A percentile compares a stretch with the other conserved stretches of the same genome.
These are phyloP conservation scores for Aviceda subcristata DNA, from an alignment of 2,113 vertebrate species.

Conservation along the genomic window DNA sequence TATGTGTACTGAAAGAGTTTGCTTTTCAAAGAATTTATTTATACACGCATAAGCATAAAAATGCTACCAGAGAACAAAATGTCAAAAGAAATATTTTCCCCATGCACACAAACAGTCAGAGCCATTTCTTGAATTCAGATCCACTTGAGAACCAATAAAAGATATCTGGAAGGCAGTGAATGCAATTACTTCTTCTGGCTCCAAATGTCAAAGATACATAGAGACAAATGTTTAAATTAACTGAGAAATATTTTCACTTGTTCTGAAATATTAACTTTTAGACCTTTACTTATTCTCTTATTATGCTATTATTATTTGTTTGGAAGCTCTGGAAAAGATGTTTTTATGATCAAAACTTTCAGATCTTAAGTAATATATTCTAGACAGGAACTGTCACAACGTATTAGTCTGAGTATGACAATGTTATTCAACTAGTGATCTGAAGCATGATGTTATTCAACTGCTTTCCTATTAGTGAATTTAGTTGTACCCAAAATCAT, in stretches of 20 bases:
- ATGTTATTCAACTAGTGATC: background rate
- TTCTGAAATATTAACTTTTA: constrained; percentile 36
- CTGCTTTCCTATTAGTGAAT: background rate
- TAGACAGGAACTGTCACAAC: background rate
- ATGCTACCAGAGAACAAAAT: constrained; percentile 43
- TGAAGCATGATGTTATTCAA: background rate
- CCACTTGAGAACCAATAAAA: constrained; percentile 44
- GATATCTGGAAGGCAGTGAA: constrained; percentile 37
- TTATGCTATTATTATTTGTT: constrained; percentile 7
- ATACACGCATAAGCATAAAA: background rate
- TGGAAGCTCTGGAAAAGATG: background rate
- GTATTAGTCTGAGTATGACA: background rate
- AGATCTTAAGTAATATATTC: background rate
- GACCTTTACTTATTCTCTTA: background rate
- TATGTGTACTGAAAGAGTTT: background rate
- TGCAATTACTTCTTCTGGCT: constrained; percentile 47
- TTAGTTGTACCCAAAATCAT: background rate
- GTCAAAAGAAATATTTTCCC: constrained; percentile 25
- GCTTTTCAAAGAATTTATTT: background rate
- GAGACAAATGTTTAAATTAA: constrained; percentile 56
- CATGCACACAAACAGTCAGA: background rate
- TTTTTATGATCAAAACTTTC: constrained; percentile 8
- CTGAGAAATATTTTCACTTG: constrained; percentile 18
- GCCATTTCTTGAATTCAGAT: constrained; percentile 14
- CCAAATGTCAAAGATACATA: constrained; percentile 57